Conservation (phyloP, 2,797 vertebrate genomes). For the Macrochelys suwanniensis region DNA sequence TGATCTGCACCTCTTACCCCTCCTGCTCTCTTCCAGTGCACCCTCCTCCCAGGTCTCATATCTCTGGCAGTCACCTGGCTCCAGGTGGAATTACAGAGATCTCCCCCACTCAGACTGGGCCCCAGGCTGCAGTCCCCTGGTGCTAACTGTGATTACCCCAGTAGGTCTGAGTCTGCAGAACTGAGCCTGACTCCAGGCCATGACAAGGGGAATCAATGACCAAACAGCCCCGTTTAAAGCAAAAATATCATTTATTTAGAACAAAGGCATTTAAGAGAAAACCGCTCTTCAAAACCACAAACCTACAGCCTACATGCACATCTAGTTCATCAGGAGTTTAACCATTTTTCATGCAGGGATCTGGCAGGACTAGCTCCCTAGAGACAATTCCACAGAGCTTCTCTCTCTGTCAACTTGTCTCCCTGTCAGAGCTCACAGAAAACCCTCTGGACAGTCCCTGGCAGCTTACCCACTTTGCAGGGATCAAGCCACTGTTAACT, state of each 20-base stretch:
- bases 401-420: neutral
- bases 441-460: neutral
- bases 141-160: neutral
- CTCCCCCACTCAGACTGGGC: neutral
- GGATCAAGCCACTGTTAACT: neutral
- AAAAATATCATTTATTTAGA: slow-evolving; percentile 22
- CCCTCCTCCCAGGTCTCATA: neutral
- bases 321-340: neutral
- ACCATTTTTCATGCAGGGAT: neutral
- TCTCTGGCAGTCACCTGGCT: neutral
- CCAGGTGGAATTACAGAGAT: neutral
- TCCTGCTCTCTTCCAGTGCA: neutral
- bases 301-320: neutral
- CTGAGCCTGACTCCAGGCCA: neutral
- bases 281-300: neutral
- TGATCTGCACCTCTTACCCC: neutral
- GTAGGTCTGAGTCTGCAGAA: neutral
- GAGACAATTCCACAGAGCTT: neutral
- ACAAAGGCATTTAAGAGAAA: slow-evolving; percentile 31
- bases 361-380: neutral
- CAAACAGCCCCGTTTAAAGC: slow-evolving; percentile 9
- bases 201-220: neutral
- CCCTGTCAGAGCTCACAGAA: neutral
- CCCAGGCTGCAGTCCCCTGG: neutral
- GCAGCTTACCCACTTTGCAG: neutral